These are phyloP conservation scores for Sciurus vulgaris DNA, from an alignment of 2,797 vertebrate genomes.

Conservation along the genomic window DNA sequence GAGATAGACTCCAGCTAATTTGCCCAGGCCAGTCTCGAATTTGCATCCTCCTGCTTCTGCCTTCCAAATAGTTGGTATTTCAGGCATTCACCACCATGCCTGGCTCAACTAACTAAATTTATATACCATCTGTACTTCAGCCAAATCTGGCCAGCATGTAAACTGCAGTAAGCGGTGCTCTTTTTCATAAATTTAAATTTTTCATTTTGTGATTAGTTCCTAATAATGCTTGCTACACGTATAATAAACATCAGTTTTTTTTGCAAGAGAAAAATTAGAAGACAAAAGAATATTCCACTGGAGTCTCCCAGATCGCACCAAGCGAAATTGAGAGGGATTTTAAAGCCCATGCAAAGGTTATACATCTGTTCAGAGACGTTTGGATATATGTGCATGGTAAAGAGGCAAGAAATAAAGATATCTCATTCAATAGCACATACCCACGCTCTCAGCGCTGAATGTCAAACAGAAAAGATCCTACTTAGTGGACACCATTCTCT, in stretches of 20 bases:
- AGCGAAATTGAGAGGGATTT: neutral
- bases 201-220: slow-evolving; percentile 7
- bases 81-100: too few relatives aligned
- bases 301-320: neutral
- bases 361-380: neutral
- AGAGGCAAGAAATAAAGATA: neutral
- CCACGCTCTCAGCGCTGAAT: neutral
- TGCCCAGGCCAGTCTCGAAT: too few relatives aligned
- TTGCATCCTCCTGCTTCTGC: too few relatives aligned
- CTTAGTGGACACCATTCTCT: neutral
- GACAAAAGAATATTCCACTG: neutral
- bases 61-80: too few relatives aligned
- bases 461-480: slow-evolving; percentile 11
- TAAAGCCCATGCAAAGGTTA: neutral
- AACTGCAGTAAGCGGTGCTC: neutral
- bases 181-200: slow-evolving; percentile 23
- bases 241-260: neutral
- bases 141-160: neutral
- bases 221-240: neutral
- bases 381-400: neutral
- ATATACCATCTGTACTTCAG: neutral
- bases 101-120: neutral
- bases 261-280: neutral
- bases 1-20: too few relatives aligned
- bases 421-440: neutral